Conservation (phyloP, 2,888 invertebrate species). For the Callimorpha dominula region DNA sequence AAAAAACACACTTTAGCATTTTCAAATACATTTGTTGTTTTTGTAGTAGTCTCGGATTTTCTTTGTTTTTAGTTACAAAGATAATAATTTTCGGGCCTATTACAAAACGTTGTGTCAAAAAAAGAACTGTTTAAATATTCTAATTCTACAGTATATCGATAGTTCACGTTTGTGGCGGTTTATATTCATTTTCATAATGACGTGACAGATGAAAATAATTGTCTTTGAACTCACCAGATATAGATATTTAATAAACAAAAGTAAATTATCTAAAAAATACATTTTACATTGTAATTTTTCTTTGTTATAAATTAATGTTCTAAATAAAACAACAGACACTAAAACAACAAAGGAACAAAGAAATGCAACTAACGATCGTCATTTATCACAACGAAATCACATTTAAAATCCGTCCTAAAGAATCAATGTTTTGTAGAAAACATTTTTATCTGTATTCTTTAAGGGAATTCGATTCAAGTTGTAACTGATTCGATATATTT, state of each 20-base stretch:
- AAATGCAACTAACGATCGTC: slow-evolving; percentile 53
- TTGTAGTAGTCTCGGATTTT: not conserved
- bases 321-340: slow-evolving; percentile 37
- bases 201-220: not conserved
- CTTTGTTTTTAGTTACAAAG: not conserved
- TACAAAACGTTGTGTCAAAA: not conserved
- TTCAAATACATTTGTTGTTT: not conserved
- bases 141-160: not conserved
- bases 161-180: not conserved
- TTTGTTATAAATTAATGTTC: slow-evolving; percentile 44
- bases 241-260: not conserved
- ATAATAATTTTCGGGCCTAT: not conserved
- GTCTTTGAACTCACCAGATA: not conserved
- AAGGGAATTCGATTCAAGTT: slow-evolving; percentile 47
- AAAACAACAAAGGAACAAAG: slow-evolving; percentile 50
- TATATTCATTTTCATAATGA: not conserved
- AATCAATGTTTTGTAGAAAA: slow-evolving; percentile 50
- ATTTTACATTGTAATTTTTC: slow-evolving; percentile 24
- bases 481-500: slow-evolving; percentile 50
- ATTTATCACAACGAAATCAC: slow-evolving; percentile 55
- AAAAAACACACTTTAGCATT: not conserved
- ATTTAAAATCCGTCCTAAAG: slow-evolving; percentile 50
- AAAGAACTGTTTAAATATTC: not conserved
- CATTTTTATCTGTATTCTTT: slow-evolving; percentile 52
- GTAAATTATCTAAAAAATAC: not conserved